Evolutionary conservation across 2,113 vertebrate species (phyloP).

Genomic region (Rhea pennata): DNA sequence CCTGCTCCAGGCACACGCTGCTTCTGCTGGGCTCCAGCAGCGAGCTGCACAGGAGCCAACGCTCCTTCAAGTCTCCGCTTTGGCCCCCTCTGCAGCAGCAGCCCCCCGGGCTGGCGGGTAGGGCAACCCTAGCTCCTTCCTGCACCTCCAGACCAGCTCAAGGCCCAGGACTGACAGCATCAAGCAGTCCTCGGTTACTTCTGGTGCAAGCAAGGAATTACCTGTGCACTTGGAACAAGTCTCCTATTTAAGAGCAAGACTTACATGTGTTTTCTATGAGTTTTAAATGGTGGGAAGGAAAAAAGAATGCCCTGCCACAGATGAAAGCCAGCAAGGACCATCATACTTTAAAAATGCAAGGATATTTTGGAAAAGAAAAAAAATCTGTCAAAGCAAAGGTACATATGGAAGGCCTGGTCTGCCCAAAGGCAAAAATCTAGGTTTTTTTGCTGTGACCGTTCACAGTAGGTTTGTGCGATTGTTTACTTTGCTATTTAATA

Average conservation of each 20-base stretch:
- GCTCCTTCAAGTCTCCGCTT: no score
- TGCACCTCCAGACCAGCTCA: not conserved
- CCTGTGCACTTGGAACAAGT: not conserved
- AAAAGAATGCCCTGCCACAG: not conserved
- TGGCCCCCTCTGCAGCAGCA: no score
- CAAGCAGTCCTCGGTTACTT: not conserved
- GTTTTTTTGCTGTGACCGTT: not conserved
- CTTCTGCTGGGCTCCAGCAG: no score
- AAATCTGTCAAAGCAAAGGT: not conserved
- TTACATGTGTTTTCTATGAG: conserved; percentile 22
- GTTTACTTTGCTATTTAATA: conserved; percentile 26
- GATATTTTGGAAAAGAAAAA: conserved; percentile 48
- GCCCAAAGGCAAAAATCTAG: not conserved
- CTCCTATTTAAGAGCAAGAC: not conserved
- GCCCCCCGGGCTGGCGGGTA: no score
- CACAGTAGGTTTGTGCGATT: not conserved
- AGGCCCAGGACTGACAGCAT: not conserved
- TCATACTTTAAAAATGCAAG: conserved; percentile 53
- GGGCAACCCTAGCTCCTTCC: not conserved
- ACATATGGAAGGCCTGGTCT: conserved; percentile 8
- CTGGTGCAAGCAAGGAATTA: not conserved
- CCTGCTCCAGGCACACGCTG: no score
- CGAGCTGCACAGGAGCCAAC: no score
- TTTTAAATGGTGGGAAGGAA: not conserved
- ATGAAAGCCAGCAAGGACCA: conserved; percentile 42